Conservation (phyloP, 1,140 invertebrate species). For the Trichomalopsis sarcophagae region DNA sequence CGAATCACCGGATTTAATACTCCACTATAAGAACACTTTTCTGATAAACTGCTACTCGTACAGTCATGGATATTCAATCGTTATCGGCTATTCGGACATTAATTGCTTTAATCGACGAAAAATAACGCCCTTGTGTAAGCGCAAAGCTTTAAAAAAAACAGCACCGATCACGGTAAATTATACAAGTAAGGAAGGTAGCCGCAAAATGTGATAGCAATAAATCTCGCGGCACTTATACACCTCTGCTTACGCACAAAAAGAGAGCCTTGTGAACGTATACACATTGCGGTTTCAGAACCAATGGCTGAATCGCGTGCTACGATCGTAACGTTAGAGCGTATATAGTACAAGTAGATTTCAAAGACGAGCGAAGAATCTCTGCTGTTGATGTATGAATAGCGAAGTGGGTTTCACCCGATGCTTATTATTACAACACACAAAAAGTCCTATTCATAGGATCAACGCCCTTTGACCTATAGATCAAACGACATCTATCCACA, state of each 20-base stretch:
- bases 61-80: too few species aligned
- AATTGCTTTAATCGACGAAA: too few species aligned
- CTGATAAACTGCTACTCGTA: too few species aligned
- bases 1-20: too few species aligned
- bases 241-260: not conserved
- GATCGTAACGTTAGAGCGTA: not conserved
- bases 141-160: too few species aligned
- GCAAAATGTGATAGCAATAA: not conserved
- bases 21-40: too few species aligned
- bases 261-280: not conserved
- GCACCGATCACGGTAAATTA: too few species aligned
- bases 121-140: too few species aligned
- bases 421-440: not conserved
- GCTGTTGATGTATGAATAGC: not conserved
- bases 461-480: not conserved
- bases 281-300: not conserved
- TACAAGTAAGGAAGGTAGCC: too few species aligned
- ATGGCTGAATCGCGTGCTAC: slow-evolving; percentile 22
- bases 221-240: not conserved
- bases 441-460: not conserved
- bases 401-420: not conserved
- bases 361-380: not conserved
- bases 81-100: too few species aligned
- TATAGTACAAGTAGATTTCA: not conserved
- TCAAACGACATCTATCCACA: too few species aligned